Evolutionary conservation across 2,888 invertebrate genomes (phyloP), one percentile per base, ranked within the genome.

Genomic region (Synanthedon vespiformis): DNA sequence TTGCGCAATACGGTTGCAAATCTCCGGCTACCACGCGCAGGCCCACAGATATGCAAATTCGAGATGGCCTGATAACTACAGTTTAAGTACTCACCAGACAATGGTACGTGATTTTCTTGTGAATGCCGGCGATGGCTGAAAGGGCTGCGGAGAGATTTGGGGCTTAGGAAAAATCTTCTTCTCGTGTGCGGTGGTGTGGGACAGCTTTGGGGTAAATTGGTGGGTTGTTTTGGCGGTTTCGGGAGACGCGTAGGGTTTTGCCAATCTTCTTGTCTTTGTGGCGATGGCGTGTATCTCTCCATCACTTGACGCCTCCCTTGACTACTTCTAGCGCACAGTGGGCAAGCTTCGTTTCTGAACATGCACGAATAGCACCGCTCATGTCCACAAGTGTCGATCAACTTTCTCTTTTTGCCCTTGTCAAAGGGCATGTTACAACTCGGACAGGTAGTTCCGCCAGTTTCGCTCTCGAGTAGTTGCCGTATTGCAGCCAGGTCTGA

Each of bases 321-420:
- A 56, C 68, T 83, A 65, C 75, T 83, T 51, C 86, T 80, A 47
- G 88, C 85, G 80, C 97, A 97, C 60, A 96, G 89, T 41, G 96
- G 96, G 80, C 98, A 98, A 59, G 93, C 91, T 80, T 96, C 95
- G 89, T 94, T 95, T 67, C 93, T 92, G 89, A 96, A 96, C 92
- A 97, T 94, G 84, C 97, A 97, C 62, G 95, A 93, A 89, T 97
- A 97, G 83, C 97, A 97, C 58, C 96, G 89, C 78, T 97, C 97
- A 90, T 98, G 97, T 62, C 97, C 97, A 84, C 97, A 98, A 57
- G 95, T 93, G 89, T 98, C 97, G 75, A 97, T 96, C 72, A 98
- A 89, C 78, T 95, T 94, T 82, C 97, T 92, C 87, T 97, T 96
- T 88, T 97, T 97, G 81, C 97, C 97, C 87, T 96, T 96, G 87